phyloP scores from a whole-genome alignment of 2,113 vertebrate species.

The Trogon surrucura region DNA sequence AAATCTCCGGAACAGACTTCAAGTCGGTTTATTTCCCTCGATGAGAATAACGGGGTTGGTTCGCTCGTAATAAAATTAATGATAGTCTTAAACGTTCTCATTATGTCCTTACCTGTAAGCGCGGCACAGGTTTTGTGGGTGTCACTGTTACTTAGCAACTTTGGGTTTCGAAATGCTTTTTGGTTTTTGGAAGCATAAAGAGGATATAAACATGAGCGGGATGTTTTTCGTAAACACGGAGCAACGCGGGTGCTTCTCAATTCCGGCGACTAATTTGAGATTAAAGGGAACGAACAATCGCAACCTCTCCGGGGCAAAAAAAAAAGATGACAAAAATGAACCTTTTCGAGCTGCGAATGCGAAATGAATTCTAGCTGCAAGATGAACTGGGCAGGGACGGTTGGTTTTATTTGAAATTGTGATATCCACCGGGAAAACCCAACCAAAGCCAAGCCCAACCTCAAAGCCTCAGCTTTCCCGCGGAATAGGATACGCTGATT shows the following conservation, averaged over 20 bases:
- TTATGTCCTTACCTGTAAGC: not conserved
- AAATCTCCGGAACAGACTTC: not conserved
- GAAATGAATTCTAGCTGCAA: not conserved
- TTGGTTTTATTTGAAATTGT: not conserved
- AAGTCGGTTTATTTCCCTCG: not conserved
- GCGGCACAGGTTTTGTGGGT: not conserved
- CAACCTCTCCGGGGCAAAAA: not conserved
- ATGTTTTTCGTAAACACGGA: not conserved
- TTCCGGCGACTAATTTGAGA: not conserved
- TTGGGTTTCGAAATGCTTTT: not conserved
- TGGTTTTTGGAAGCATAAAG: not conserved
- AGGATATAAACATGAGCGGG: not conserved
- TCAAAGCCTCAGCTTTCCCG: not conserved
- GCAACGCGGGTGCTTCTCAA: not conserved
- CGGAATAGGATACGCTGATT: not conserved
- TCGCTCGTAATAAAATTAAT: not conserved
- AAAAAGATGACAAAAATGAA: not conserved
- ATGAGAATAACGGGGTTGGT: not conserved
- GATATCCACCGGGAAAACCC: not conserved
- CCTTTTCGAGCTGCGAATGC: not conserved
- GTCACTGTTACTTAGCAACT: constrained; percentile 24
- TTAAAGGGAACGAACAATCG: not conserved
- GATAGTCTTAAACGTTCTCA: not conserved
- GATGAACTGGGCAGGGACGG: not conserved
- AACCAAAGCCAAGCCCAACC: not conserved